Percentiles rank a stretch among this genome's conserved stretches.
Evolutionary conservation across 2,113 vertebrate species (phyloP).

Genomic region (Pao palembangensis): DNA sequence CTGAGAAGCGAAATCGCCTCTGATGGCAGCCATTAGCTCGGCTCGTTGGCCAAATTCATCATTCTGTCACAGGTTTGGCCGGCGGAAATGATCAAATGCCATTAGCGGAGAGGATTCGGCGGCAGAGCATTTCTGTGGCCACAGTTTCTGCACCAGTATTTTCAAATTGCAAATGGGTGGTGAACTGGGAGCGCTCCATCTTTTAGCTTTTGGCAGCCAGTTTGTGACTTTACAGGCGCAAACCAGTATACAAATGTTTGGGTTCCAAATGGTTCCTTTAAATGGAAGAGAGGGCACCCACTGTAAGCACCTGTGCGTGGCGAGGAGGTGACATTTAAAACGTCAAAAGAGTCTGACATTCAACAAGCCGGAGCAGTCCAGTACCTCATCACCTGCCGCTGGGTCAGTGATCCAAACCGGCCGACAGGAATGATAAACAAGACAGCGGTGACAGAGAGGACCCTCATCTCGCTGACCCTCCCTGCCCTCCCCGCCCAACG

Average conservation of each 20-base stretch:
- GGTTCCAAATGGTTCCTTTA: neutral
- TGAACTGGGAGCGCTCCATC: too few relatives aligned
- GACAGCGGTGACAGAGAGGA: constrained; percentile 53
- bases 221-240: neutral
- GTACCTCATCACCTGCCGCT: constrained; percentile 21
- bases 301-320: neutral
- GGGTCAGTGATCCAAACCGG: constrained; percentile 61
- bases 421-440: constrained; percentile 75
- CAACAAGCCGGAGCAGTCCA: constrained; percentile 27
- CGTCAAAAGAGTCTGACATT: constrained; percentile 31
- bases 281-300: neutral
- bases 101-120: constrained; percentile 60
- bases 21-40: constrained; percentile 76
- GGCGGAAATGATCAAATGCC: constrained; percentile 68
- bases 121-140: constrained; percentile 58
- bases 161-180: constrained; percentile 23
- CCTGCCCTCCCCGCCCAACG: constrained; percentile 36
- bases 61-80: constrained; percentile 67
- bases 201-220: constrained; percentile 4
- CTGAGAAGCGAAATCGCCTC: constrained; percentile 72
- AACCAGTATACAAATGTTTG: neutral
- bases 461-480: constrained; percentile 42
- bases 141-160: constrained; percentile 41
- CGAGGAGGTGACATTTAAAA: constrained; percentile 32
- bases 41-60: constrained; percentile 71